phyloP scores from a whole-genome alignment of 2,888 invertebrate genomes.

The Deilephila porcellus region DNA sequence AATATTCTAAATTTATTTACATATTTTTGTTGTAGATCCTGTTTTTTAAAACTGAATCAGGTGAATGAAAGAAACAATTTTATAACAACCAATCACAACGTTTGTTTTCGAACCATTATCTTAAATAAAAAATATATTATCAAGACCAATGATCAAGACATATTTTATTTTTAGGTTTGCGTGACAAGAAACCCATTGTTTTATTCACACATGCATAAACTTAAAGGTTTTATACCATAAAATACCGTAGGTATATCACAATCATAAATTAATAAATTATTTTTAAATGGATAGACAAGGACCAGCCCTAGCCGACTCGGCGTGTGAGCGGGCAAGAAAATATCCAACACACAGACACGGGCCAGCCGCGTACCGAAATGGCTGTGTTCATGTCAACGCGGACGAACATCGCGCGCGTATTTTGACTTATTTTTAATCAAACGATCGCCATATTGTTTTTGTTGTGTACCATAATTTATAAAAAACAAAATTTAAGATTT shows the following conservation, averaged over 20 bases:
- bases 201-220: too few relatives aligned
- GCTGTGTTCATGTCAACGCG: constrained; percentile 61
- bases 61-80: too few relatives aligned
- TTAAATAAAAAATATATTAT: too few relatives aligned
- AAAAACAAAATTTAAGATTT: constrained; percentile 13
- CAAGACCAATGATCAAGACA: too few relatives aligned
- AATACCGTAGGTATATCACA: neutral
- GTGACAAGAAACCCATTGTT: too few relatives aligned
- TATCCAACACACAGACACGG: constrained; percentile 71
- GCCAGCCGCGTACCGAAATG: constrained; percentile 66
- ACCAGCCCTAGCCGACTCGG: constrained; percentile 64
- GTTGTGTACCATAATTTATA: constrained; percentile 53
- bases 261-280: neutral
- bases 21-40: too few relatives aligned
- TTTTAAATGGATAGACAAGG: constrained; percentile 21
- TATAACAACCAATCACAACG: too few relatives aligned
- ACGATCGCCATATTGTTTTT: constrained; percentile 77
- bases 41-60: too few relatives aligned
- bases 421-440: constrained; percentile 74
- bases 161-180: too few relatives aligned
- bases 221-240: neutral
- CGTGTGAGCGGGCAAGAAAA: constrained; percentile 78
- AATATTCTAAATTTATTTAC: too few relatives aligned
- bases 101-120: too few relatives aligned
- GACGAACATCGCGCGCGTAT: constrained; percentile 61